Evolutionary conservation across 1,140 invertebrate species (phyloP).

Genomic region (Ostrea denselamellosa): DNA sequence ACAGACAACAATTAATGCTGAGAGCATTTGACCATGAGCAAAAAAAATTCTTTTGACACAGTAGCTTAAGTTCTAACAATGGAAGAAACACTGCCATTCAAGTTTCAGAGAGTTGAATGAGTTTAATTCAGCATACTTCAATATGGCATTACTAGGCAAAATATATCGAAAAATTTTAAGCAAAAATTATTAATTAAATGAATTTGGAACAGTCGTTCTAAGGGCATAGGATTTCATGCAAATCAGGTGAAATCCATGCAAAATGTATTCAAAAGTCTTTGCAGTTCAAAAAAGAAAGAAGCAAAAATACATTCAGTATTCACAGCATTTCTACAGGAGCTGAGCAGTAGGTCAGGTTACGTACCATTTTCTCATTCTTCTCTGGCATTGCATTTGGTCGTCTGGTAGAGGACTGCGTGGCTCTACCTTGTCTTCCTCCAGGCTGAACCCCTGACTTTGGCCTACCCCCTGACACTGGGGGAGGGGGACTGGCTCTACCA

Average conservation of each 20-base stretch:
- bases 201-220: not conserved
- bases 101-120: not conserved
- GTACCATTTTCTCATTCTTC: constrained; percentile 57
- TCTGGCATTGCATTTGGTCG: constrained; percentile 56
- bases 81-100: not conserved
- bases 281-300: not conserved
- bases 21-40: no score
- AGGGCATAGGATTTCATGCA: not conserved
- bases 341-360: not conserved
- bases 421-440: constrained; percentile 51
- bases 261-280: not conserved
- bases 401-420: constrained; percentile 65
- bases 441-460: constrained; percentile 64
- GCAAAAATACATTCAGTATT: not conserved
- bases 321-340: constrained; percentile 7
- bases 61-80: not conserved
- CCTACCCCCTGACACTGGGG: constrained; percentile 57
- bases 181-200: not conserved
- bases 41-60: not conserved
- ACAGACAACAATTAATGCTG: no score
- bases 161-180: not conserved
- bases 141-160: not conserved
- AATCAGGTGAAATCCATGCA: not conserved
- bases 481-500: constrained; percentile 68
- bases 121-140: not conserved